Conservation (phyloP, 1,140 invertebrate species). For the Brachionus manjavacas region DNA sequence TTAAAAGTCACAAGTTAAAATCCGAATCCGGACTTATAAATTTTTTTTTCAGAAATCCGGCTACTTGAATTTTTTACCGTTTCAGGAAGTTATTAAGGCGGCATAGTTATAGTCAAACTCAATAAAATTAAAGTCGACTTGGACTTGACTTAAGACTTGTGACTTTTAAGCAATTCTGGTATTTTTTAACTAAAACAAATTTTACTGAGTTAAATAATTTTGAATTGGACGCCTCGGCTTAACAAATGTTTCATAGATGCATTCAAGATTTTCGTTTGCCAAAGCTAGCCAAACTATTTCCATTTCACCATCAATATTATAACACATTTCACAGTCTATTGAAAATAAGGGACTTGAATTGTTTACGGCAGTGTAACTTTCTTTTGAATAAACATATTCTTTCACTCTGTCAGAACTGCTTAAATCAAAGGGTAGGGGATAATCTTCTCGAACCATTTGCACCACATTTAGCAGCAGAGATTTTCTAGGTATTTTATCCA, state of each 20-base stretch:
- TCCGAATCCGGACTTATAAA: too few relatives aligned
- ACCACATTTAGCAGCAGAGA: background rate
- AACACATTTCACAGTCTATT: conserved; percentile 43
- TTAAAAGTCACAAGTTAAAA: too few relatives aligned
- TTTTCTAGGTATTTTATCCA: conserved; percentile 36
- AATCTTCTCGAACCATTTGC: conserved; percentile 42
- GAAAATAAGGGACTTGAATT: conserved; percentile 28
- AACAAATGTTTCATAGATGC: conserved; percentile 37
- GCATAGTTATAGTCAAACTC: too few relatives aligned
- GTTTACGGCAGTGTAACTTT: background rate
- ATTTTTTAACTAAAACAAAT: too few relatives aligned
- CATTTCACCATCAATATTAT: conserved; percentile 24
- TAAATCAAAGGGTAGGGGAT: conserved; percentile 28
- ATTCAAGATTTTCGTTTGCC: conserved; percentile 32
- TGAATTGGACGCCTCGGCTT: background rate
- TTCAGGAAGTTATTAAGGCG: too few relatives aligned
- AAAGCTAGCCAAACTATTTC: conserved; percentile 40
- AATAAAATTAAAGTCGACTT: too few relatives aligned
- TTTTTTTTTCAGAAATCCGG: too few relatives aligned
- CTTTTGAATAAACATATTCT: conserved; percentile 16
- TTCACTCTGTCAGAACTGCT: background rate
- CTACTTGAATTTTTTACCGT: too few relatives aligned
- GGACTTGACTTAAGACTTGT: too few relatives aligned
- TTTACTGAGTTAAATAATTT: conserved; percentile 37
- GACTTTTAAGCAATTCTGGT: too few relatives aligned